Evolutionary conservation across 30 jellyfish, hydroid and myxozoan genomes (phyloP).

Genomic region (Cassiopea andromeda): DNA sequence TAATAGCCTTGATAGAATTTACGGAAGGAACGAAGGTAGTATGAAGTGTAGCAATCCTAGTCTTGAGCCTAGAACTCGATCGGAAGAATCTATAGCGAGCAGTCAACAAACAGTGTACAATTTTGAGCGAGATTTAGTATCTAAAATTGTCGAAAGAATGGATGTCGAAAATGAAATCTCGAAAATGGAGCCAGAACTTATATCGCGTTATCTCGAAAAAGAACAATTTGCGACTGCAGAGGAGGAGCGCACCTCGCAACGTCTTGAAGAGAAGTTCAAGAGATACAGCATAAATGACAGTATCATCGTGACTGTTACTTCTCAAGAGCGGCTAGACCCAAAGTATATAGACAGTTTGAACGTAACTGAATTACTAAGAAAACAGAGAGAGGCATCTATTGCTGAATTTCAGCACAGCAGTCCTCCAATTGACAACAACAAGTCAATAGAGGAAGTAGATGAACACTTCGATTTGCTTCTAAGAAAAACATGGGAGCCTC

Average conservation of each 20-base stretch:
- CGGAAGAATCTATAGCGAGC: conserved; percentile 78
- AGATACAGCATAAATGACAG: conserved; percentile 58
- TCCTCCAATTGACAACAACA: conserved; percentile 6
- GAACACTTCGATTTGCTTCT: conserved; percentile 38
- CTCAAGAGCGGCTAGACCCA: conserved; percentile 75
- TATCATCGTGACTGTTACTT: conserved; percentile 73
- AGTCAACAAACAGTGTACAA: conserved; percentile 83
- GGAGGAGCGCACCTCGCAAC: conserved; percentile 50
- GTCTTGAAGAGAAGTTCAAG: conserved; percentile 12
- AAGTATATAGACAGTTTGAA: conserved; percentile 66
- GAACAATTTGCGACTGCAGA: conserved; percentile 53
- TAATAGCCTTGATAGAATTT: conserved; percentile 66
- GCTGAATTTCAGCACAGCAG: conserved; percentile 50
- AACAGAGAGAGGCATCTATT: conserved; percentile 72
- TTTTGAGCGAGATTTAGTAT: conserved; percentile 86
- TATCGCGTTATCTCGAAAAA: conserved; percentile 55
- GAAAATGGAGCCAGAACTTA: conserved; percentile 67
- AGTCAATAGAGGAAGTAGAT: conserved; percentile 19
- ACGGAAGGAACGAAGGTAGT: conserved; percentile 27
- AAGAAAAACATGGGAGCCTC: conserved; percentile 70
- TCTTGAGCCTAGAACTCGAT: conserved; percentile 31
- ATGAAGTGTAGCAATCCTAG: conserved; percentile 9
- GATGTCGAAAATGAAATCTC: conserved; percentile 88
- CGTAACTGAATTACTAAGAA: conserved; percentile 47
- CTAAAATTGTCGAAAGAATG: conserved; percentile 91